Percentiles rank a stretch among this genome's conserved stretches.
phyloP scores from a whole-genome alignment of 2,888 invertebrate genomes.

The Heliconius ethilla region DNA sequence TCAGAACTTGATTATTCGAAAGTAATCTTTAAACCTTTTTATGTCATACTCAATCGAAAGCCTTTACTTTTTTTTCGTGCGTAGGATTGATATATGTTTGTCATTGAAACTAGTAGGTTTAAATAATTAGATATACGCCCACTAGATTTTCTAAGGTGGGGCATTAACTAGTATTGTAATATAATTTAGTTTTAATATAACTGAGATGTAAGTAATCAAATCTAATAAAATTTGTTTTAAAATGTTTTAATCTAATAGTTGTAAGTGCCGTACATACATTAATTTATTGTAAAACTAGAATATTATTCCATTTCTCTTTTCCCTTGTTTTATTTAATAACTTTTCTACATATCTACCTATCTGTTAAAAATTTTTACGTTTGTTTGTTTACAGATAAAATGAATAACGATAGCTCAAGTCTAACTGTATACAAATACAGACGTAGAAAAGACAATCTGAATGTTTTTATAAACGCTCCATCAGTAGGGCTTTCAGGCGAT shows the following conservation, averaged over 20 bases:
- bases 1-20: constrained; percentile 41
- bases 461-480: constrained; percentile 49
- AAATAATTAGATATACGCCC: constrained; percentile 32
- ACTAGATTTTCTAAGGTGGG: constrained; percentile 32
- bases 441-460: constrained; percentile 54
- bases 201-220: background rate
- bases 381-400: constrained; percentile 43
- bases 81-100: constrained; percentile 34
- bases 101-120: constrained; percentile 43
- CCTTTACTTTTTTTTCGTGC: constrained; percentile 20
- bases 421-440: constrained; percentile 66
- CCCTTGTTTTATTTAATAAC: background rate
- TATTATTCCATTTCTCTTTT: background rate
- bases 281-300: too few species aligned
- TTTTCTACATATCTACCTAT: background rate
- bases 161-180: background rate
- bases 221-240: background rate
- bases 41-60: constrained; percentile 22
- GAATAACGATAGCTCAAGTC: constrained; percentile 47
- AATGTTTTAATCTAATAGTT: too few species aligned
- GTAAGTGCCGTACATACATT: too few species aligned
- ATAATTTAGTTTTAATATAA: background rate
- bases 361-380: background rate
- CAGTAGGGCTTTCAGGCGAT: constrained; percentile 43
- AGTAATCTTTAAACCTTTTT: constrained; percentile 21